Evolutionary conservation across 2,113 vertebrate species (phyloP).

Genomic region (Lasiurus borealis): DNA sequence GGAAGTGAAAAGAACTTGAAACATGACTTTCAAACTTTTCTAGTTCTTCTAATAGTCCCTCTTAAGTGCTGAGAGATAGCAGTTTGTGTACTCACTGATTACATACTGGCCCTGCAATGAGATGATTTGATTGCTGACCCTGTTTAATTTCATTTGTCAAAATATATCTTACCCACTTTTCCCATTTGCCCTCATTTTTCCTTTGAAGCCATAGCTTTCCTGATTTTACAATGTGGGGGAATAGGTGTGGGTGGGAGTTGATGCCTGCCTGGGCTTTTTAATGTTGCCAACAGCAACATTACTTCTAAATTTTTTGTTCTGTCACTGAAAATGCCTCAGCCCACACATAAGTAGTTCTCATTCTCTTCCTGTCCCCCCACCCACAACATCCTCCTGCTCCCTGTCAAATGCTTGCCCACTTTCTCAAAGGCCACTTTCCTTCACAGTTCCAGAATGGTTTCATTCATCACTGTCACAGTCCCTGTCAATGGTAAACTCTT

Average conservation of each 20-base stretch:
- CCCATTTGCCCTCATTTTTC: constrained; percentile 14
- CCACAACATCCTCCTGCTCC: constrained; percentile 63
- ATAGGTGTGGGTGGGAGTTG: constrained; percentile 49
- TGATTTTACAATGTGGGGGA: constrained; percentile 60
- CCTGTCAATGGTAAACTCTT: constrained; percentile 79
- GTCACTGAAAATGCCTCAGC: constrained; percentile 71
- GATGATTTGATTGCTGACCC: constrained; percentile 59
- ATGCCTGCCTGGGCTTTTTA: constrained; percentile 75
- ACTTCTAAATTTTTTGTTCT: constrained; percentile 77
- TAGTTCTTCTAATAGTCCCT: constrained; percentile 26
- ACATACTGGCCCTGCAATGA: background rate
- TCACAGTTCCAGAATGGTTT: constrained; percentile 83
- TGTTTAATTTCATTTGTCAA: constrained; percentile 68
- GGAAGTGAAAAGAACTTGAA: constrained; percentile 55
- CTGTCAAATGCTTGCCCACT: constrained; percentile 66
- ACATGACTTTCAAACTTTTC: constrained; percentile 67
- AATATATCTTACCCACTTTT: constrained; percentile 7
- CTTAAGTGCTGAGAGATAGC: constrained; percentile 1
- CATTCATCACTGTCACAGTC: constrained; percentile 85
- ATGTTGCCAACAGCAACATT: constrained; percentile 72
- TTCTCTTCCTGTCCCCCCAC: constrained; percentile 70
- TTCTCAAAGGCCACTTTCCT: constrained; percentile 76
- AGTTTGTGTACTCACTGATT: background rate
- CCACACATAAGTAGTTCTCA: constrained; percentile 62
- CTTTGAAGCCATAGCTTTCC: constrained; percentile 61